Evolutionary conservation across 2,113 vertebrate genomes (phyloP).

Genomic region (Solenodon paradoxus): DNA sequence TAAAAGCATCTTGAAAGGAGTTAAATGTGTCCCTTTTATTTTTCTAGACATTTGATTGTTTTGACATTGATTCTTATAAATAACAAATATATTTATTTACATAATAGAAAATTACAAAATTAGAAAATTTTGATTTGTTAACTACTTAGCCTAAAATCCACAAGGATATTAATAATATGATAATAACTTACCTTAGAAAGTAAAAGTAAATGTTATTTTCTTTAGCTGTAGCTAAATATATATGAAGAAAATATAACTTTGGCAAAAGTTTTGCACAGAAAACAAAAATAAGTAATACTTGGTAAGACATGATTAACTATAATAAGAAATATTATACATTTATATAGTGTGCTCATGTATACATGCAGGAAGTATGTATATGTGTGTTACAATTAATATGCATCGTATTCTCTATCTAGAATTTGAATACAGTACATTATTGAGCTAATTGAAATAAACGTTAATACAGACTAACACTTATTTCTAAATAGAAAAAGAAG

Average conservation of each 20-base stretch:
- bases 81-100: neutral
- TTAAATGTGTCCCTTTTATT: neutral
- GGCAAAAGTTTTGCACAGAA: neutral
- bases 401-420: neutral
- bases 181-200: neutral
- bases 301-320: neutral
- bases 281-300: neutral
- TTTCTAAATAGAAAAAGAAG: neutral
- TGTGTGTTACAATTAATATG: neutral
- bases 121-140: neutral
- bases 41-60: neutral
- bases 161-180: neutral
- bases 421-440: neutral
- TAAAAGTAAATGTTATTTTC: slow-evolving; percentile 44
- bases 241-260: neutral
- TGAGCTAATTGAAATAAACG: neutral
- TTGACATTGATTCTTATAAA: neutral
- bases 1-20: neutral
- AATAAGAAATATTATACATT: neutral
- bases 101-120: neutral
- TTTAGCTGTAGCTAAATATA: neutral
- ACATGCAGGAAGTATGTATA: neutral
- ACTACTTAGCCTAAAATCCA: neutral
- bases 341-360: neutral
- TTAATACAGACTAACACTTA: neutral